Evolutionary conservation across 2,113 vertebrate species (phyloP), one percentile per base, ranked within the genome.

Genomic region (Oreochromis spilurus): DNA sequence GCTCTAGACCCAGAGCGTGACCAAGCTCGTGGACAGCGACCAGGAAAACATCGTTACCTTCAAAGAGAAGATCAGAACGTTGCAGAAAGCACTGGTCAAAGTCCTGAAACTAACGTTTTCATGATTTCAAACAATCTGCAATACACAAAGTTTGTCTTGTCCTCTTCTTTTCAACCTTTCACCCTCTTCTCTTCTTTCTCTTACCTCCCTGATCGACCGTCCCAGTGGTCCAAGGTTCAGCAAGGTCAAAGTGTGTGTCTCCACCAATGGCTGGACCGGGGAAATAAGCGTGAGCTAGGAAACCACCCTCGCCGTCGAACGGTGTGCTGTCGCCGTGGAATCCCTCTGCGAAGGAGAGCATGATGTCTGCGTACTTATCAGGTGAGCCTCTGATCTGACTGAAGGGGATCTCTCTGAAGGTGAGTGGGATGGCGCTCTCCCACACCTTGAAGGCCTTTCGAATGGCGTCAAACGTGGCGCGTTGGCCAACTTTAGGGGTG

Each of bases 291-390:
- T 99, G 98, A 6, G 98, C 98, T 90, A 99, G 90, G 94, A 98
- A 98, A 31, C 98, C 98, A 0, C 97, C 98, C 67, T 97, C 97
- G 0, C 98, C 98, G 1, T 99, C 98, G 1, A 99, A 99, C 1
- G 98, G 98, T 0, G 97, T 97, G 95, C 97, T 98, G 96, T 99
- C 98, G 0, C 97, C 98, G 1, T 99, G 98, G 93, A 97, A 98
- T 2, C 98, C 97, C 72, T 98, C 97, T 0, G 97, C 94, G 7
- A 99, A 99, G 92, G 96, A 97, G 58, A 99, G 96, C 97, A 98
- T 98, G 96, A 99, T 98, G 96, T 99, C 98, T 0, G 98, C 97
- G 29, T 96, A 97, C 79, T 97, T 97, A 75, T 97, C 96, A 0
- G 96, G 95, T 84, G 97, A 97, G 53, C 95, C 97, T 2, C 92